Evolutionary conservation across 1,140 invertebrate genomes (phyloP), one percentile per base, ranked within the genome.

Genomic region (Leptinotarsa undecemlineata): DNA sequence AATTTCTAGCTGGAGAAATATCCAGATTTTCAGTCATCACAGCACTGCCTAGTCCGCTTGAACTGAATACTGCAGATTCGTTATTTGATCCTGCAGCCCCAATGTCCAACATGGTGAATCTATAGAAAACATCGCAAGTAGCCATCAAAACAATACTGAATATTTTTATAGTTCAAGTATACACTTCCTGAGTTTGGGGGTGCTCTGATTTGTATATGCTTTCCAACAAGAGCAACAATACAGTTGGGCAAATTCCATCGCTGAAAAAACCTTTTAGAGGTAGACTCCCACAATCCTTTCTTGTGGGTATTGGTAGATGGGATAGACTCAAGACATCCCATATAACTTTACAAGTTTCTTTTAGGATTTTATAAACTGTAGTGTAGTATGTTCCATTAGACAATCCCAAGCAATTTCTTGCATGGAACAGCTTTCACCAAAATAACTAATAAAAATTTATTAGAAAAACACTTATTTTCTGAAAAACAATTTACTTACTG

Each of bases 91-190:
- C 57, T n/a, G 57, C 17, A 60, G 57, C 57, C 17, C 14, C 57
- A 60, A 60, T 60, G 57, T 60, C 57, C 17, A 60, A 1, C 57
- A 60, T 60, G 4, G 57, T n/a, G 19, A 60, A 66, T 60, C 57
- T 60, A 60, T 60, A 23, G 33, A 61, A 75, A 62, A 47, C 62
- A 14, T 68, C 61, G 3, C 66, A 48, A 76, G 6, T 71, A 17
- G 13, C 13, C 48, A 20, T 57, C 72, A 64, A 70, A 26, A 33
- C 1, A 26, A 48, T 66, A 33, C 47, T 67, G 62, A 17, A n/a
- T 23, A 5, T 26, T 33, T 33, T 33, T 33, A 33, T 33, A 6
- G 6, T 33, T 33, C 1, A 33, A 33, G 5, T 33, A 33, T 33
- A 33, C 6, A 33, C 5, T 33, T 33, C 1, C 26, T 33, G 26